Conservation (phyloP, 2,888 invertebrate genomes). For the Sialis lutaria region DNA sequence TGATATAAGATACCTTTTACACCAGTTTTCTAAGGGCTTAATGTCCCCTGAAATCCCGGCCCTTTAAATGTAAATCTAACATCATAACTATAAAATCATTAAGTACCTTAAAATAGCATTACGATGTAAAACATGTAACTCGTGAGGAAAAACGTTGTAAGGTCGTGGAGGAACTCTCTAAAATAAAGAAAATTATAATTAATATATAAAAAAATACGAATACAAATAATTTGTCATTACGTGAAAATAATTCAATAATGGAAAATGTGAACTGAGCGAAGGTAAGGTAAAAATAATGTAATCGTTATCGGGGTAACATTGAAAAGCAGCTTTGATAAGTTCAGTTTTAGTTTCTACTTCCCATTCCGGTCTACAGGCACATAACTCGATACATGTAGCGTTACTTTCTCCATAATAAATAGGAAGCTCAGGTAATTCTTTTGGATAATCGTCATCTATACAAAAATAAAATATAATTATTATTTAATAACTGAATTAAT, state of each 20-base stretch:
- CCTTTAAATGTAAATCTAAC: too few species aligned
- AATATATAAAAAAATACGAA: too few species aligned
- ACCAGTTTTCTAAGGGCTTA: too few species aligned
- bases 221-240: conserved; percentile 19
- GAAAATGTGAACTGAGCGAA: conserved; percentile 28
- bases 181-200: conserved; percentile 9
- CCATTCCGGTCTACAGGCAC: conserved; percentile 33
- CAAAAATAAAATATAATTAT: too few species aligned
- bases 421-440: not conserved
- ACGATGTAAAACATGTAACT: conserved; percentile 26
- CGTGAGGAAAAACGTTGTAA: conserved; percentile 23
- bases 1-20: too few species aligned
- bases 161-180: conserved; percentile 21
- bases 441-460: too few species aligned
- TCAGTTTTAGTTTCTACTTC: conserved; percentile 35
- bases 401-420: conserved; percentile 29
- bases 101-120: conserved; percentile 14
- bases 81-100: not conserved
- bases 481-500: too few species aligned
- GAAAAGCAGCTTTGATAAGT: conserved; percentile 46
- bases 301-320: conserved; percentile 43
- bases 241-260: conserved; percentile 38
- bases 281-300: conserved; percentile 43
- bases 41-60: too few species aligned
- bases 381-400: conserved; percentile 43